Percentiles rank a stretch among this genome's conserved stretches.
These are phyloP conservation scores for Thera britannica DNA, from an alignment of 2,888 invertebrate genomes.

Conservation along the genomic window DNA sequence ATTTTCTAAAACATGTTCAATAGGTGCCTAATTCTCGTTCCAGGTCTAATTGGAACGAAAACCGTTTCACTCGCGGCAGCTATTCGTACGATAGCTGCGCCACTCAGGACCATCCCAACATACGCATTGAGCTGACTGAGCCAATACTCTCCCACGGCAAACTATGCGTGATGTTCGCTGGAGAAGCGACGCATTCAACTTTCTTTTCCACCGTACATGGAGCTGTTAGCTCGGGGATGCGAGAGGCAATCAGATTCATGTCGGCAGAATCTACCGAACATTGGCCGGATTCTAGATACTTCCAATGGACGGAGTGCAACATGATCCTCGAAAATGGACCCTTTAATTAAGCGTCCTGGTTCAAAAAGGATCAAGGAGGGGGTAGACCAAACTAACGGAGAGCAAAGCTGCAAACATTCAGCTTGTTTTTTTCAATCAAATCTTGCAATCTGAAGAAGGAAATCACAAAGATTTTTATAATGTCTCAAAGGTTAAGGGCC, in stretches of 20 bases:
- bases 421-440: no score
- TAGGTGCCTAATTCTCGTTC: not conserved
- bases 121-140: constrained; percentile 7
- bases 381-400: not conserved
- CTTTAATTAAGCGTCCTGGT: not conserved
- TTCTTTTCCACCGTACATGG: constrained; percentile 30
- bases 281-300: not conserved
- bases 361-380: not conserved
- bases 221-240: constrained; percentile 16
- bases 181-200: constrained; percentile 17
- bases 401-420: not conserved
- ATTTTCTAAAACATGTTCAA: no score
- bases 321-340: not conserved
- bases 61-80: constrained; percentile 21
- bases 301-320: not conserved
- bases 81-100: constrained; percentile 22
- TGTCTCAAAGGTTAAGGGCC: no score
- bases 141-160: constrained; percentile 11
- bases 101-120: constrained; percentile 6
- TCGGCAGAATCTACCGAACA: not conserved
- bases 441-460: no score
- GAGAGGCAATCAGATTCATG: constrained; percentile 19
- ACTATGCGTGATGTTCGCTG: constrained; percentile 21
- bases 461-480: no score
- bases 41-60: constrained; percentile 19